These are phyloP conservation scores for Diabrotica balteata DNA, from an alignment of 2,888 invertebrate genomes.

Conservation along the genomic window DNA sequence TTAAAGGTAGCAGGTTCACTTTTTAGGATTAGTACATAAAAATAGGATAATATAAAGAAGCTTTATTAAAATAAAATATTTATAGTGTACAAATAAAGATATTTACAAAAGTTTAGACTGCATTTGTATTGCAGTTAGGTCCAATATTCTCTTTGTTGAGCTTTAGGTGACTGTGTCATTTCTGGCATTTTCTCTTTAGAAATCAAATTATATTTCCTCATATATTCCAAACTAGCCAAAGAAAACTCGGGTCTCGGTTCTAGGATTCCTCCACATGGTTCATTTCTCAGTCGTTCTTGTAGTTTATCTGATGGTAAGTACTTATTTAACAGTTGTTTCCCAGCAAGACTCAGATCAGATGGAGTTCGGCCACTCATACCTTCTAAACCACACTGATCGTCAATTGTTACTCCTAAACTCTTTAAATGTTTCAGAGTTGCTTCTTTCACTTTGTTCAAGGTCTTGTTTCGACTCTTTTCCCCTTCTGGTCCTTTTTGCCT, in stretches of 20 bases:
- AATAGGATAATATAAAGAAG: background rate
- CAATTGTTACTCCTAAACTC: constrained; percentile 53
- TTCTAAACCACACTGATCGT: constrained; percentile 37
- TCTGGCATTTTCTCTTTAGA: constrained; percentile 23
- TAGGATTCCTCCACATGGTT: constrained; percentile 38
- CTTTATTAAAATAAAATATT: background rate
- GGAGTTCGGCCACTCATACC: constrained; percentile 40
- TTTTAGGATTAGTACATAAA: background rate
- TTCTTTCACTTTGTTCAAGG: constrained; percentile 54
- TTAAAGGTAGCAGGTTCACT: no score
- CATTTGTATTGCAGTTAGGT: constrained; percentile 73
- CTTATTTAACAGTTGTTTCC: constrained; percentile 65
- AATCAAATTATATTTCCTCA: constrained; percentile 70
- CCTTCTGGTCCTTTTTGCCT: constrained; percentile 10
- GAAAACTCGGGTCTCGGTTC: constrained; percentile 67
- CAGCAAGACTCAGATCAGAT: constrained; percentile 64
- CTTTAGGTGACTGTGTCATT: constrained; percentile 4
- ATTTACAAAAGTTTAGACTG: constrained; percentile 70
- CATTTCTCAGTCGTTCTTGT: constrained; percentile 24
- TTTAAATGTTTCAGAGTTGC: constrained; percentile 56
- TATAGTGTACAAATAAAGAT: constrained; percentile 1
- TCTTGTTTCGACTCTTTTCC: constrained; percentile 41
- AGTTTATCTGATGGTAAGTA: constrained; percentile 62
- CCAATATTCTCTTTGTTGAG: constrained; percentile 65
- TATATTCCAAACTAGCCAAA: constrained; percentile 74